phyloP scores from a whole-genome alignment of 1,140 invertebrate genomes.

The Hyposmocoma kahamanoa region DNA sequence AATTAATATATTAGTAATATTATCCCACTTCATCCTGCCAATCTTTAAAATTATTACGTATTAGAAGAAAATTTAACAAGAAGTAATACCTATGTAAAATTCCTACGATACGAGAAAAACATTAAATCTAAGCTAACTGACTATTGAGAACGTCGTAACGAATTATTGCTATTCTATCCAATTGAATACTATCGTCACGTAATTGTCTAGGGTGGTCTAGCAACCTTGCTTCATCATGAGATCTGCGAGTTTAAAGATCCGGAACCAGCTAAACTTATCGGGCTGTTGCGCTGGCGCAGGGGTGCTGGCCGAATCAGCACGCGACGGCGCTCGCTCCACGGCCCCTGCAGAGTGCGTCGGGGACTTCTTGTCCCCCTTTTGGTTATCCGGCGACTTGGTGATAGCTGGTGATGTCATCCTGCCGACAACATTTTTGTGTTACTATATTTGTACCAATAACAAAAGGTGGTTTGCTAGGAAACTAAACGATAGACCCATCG shows the following conservation, averaged over 20 bases:
- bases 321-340: conserved; percentile 16
- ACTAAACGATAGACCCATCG: no score
- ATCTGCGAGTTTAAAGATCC: conserved; percentile 74
- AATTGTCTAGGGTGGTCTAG: conserved; percentile 33
- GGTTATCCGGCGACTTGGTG: conserved; percentile 53
- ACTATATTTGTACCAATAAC: no score
- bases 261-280: conserved; percentile 60
- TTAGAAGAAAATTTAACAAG: no score
- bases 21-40: no score
- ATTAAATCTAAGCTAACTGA: no score
- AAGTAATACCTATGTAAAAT: no score
- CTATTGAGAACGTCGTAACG: neutral
- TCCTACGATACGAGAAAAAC: no score
- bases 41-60: no score
- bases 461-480: no score
- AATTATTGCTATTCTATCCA: conserved; percentile 13
- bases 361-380: conserved; percentile 51
- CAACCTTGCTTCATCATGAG: conserved; percentile 75
- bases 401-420: conserved; percentile 64
- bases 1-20: no score
- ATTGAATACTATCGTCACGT: neutral
- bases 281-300: conserved; percentile 15
- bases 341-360: conserved; percentile 31
- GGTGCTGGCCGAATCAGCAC: conserved; percentile 16
- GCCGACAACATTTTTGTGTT: no score